Base-by-base conservation (phyloP, 2,113 vertebrate genomes). In the Anseranas semipalmata region DNA sequence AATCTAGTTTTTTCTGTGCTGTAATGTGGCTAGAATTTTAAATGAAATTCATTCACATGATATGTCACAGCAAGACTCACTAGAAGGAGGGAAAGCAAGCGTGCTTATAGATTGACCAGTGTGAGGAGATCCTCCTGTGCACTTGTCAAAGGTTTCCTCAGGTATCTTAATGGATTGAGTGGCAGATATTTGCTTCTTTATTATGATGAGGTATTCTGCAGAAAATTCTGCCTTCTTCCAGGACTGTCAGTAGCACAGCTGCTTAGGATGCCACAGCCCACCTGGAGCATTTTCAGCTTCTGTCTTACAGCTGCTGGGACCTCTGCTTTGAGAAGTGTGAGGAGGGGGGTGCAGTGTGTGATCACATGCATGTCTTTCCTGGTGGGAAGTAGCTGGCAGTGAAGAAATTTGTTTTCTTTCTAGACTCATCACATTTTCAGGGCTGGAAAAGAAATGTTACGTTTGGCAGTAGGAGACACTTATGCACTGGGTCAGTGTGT, bases 261-360 rank as follows among this genome's bases (percentile, higher is more conserved):
- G 33, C 30, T 56, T 39, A 62, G 46, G 55, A 24, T 13, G 28
- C 22, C 15, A 12, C 8, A 73, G 39, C 58, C 33, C 48, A 17
- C 9, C 4, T 5, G 27, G 18, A 48, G 12, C 3, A 0, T 52
- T 77, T 78, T 33, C n/a, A 59, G 19, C 50, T 76, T 84, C 52
- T 85, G 28, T 33, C 12, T 45, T 45, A n/a, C 32, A 16, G 0
- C 12, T 19, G 33, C 0, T 3, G n/a, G 33, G 32, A 35, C 12
- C 32, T 13, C 0, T 1, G 9, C 43, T 67, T 56, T 48, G 45
- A 53, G 27, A 58, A 15, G 20, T 10, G 12, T 12, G 37, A 16
- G 39, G 25, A 14, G 10, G 1, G 8, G 3, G 7, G 1, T 2
- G 4, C 39, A 41, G 22, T 2, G 2, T 65, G 16, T 56, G 8